Evolutionary conservation across 1,140 invertebrate species (phyloP).

Genomic region (Manduca sexta): DNA sequence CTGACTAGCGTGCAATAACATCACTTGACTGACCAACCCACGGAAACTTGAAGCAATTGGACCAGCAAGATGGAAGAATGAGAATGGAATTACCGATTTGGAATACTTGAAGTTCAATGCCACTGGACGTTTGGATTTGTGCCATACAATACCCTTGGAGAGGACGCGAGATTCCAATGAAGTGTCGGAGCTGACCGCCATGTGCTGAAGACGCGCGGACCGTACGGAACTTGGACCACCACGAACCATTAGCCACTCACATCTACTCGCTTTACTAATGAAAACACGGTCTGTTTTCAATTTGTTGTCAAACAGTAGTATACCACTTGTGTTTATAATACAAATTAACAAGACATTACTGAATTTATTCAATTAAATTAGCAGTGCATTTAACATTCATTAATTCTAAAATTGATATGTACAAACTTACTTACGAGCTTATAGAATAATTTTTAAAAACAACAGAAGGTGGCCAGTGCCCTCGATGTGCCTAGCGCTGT

Average conservation of each 20-base stretch:
- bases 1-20: constrained; percentile 9
- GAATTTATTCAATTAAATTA: constrained; percentile 6
- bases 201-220: background rate
- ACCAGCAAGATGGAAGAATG: background rate
- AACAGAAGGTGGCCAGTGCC: constrained; percentile 65
- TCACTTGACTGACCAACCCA: background rate
- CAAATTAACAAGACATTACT: background rate
- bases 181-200: too few species aligned
- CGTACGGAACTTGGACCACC: constrained; percentile 9
- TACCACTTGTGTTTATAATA: background rate
- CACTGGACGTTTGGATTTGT: background rate
- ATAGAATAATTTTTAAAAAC: constrained; percentile 69
- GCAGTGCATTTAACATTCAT: constrained; percentile 21
- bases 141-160: background rate
- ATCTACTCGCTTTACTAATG: constrained; percentile 23
- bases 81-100: background rate
- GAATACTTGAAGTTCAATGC: background rate
- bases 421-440: constrained; percentile 49
- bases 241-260: constrained; percentile 5
- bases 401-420: constrained; percentile 12
- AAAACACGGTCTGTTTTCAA: constrained; percentile 14
- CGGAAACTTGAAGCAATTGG: background rate
- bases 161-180: too few species aligned
- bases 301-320: constrained; percentile 1
- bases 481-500: constrained; percentile 59